Evolutionary conservation across 2,113 vertebrate species (phyloP).

Genomic region (Zingel zingel): DNA sequence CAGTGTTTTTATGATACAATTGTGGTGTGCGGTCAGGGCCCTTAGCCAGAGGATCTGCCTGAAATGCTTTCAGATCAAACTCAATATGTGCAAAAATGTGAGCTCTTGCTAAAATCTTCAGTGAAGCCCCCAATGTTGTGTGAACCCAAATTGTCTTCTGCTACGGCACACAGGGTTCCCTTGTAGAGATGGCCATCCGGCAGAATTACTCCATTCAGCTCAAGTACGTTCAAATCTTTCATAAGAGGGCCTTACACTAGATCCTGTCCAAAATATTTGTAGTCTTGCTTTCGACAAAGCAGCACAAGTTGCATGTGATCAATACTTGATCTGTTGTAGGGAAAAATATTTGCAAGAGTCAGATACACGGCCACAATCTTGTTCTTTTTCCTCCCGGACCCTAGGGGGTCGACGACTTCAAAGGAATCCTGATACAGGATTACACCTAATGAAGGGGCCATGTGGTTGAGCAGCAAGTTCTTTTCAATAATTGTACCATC

Average conservation of each 20-base stretch:
- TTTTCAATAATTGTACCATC: too few species aligned
- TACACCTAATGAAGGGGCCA: not conserved
- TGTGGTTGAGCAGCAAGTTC: not conserved
- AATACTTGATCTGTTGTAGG: slow-evolving; percentile 46
- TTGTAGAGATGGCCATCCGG: slow-evolving; percentile 5
- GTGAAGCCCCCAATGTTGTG: too few species aligned
- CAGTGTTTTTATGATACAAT: not conserved
- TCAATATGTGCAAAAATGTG: slow-evolving; percentile 43
- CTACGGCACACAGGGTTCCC: too few species aligned
- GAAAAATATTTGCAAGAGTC: slow-evolving; percentile 38
- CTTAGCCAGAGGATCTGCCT: not conserved
- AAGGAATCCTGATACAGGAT: slow-evolving; percentile 40
- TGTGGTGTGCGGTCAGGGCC: not conserved
- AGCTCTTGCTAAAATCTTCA: too few species aligned
- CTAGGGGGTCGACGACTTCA: slow-evolving; percentile 38
- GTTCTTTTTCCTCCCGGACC: slow-evolving; percentile 51
- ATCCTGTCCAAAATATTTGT: slow-evolving; percentile 37
- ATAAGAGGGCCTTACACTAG: not conserved
- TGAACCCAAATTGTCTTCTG: too few species aligned
- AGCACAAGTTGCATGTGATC: slow-evolving; percentile 50
- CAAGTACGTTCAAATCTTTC: not conserved
- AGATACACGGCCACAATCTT: slow-evolving; percentile 24
- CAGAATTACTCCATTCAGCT: not conserved
- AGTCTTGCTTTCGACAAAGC: slow-evolving; percentile 45
- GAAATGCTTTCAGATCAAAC: not conserved